Base-by-base conservation (phyloP, 2,888 invertebrate species). In the Microchrysa polita region DNA sequence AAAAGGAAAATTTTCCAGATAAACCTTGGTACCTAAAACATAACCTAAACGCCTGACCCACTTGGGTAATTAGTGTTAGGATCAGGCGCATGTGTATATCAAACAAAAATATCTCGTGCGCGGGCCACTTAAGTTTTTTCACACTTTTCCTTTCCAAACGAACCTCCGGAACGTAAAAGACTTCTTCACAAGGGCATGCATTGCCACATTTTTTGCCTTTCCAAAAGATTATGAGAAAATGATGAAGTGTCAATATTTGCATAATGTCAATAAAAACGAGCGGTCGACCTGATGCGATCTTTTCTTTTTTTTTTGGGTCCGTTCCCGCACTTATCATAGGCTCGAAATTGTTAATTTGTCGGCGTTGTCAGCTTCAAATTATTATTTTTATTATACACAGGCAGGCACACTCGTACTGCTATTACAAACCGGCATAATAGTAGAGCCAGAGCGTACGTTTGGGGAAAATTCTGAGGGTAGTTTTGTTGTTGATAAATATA, bases 201-300 rank as follows among this genome's bases (percentile, higher is more conserved):
- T 42, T 57, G 57, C 14, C 69, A 69, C 69, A 55, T 69, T 69
- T 69, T 69, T 22, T 34, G 4, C 4, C 27, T 34, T 34, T 34
- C 27, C 2, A 40, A 55, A 72, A 59, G 72, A 75, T 75, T 76
- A 76, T 76, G 75, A 76, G 75, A 76, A 76, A 76, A 76, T 76
- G 74, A 76, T 73, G 75, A 74, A 74, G 72, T 59, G 75, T 76
- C 74, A 76, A 76, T 76, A 76, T 76, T 76, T 76, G 73, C 73
- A 53, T 72, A 53, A 23, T 59, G 72, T 72, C 59, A 72, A 59
- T 67, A 67, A 48, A 65, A 65, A 69, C 69, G 57, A 40, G 57
- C 69, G 69, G 69, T 40, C 55, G 69, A 40, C 69, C 48, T 57
- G 69, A 67, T 53, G 53, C 67, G 67, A 23, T 67, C 27, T 27